Evolutionary conservation across 1,140 invertebrate genomes (phyloP).

Genomic region (Nephila pilipes): DNA sequence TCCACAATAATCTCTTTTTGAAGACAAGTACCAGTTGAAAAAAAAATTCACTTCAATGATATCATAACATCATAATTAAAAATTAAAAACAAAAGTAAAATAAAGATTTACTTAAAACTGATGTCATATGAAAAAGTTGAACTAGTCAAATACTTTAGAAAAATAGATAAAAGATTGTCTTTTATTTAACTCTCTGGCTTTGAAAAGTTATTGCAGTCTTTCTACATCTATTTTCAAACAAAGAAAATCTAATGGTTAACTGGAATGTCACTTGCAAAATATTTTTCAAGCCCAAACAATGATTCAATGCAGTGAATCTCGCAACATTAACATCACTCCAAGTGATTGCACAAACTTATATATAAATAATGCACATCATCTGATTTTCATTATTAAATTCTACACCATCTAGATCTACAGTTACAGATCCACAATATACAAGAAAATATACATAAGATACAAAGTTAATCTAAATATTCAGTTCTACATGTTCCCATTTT

Average conservation of each 20-base stretch:
- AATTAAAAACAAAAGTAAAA: neutral
- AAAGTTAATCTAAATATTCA: conserved; percentile 25
- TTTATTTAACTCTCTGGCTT: neutral
- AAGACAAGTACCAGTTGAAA: too few species aligned
- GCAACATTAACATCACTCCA: neutral
- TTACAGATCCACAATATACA: conserved; percentile 7
- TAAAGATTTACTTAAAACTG: too few species aligned
- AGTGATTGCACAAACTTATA: neutral
- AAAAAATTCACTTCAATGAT: too few species aligned
- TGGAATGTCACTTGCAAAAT: neutral
- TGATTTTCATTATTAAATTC: neutral
- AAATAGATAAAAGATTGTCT: conserved; percentile 23
- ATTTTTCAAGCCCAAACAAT: neutral
- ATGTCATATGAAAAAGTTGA: too few species aligned
- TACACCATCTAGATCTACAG: neutral
- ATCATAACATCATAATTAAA: neutral
- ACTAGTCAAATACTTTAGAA: neutral
- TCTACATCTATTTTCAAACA: neutral
- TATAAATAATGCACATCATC: neutral
- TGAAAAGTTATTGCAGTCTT: neutral
- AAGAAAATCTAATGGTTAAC: neutral
- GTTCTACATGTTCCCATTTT: conserved; percentile 69
- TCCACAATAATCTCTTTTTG: neutral
- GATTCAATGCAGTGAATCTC: neutral
- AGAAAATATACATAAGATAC: conserved; percentile 10